phyloP scores from a whole-genome alignment of 2,888 invertebrate species.

The Linhomoeus sp. region DNA sequence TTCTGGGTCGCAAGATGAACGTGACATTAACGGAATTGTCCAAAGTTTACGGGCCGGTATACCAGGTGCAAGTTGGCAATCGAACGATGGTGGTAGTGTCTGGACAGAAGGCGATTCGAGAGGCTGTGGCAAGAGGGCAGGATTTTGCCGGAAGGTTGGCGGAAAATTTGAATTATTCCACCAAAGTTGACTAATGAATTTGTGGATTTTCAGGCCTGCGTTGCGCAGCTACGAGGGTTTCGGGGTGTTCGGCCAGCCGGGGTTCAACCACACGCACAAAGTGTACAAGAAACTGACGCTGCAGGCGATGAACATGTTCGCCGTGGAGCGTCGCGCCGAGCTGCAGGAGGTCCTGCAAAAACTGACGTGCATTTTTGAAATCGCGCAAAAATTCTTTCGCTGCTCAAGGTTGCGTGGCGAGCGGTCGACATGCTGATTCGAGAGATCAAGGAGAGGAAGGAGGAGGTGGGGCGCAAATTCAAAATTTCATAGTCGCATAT shows the following conservation, averaged over 20 bases:
- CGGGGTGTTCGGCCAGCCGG: constrained; percentile 1
- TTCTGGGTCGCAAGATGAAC: constrained; percentile 51
- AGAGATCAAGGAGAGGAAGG: not conserved
- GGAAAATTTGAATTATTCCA: too few relatives aligned
- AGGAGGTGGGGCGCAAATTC: not conserved
- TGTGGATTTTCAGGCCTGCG: constrained; percentile 44
- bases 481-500: too few relatives aligned
- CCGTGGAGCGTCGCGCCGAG: not conserved
- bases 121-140: constrained; percentile 56
- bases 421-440: constrained; percentile 2
- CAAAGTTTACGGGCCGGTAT: constrained; percentile 55
- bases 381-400: too few relatives aligned
- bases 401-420: constrained; percentile 1
- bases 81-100: constrained; percentile 64
- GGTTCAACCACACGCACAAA: not conserved
- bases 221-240: constrained; percentile 1
- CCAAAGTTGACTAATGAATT: too few relatives aligned
- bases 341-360: constrained; percentile 4
- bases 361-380: too few relatives aligned
- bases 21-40: constrained; percentile 55
- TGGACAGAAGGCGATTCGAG: constrained; percentile 63
- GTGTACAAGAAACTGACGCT: not conserved
- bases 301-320: constrained; percentile 1
- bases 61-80: constrained; percentile 57
- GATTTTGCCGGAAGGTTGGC: constrained; percentile 42